Evolutionary conservation across 2,113 vertebrate species (phyloP).

Genomic region (Baryphthengus martii): DNA sequence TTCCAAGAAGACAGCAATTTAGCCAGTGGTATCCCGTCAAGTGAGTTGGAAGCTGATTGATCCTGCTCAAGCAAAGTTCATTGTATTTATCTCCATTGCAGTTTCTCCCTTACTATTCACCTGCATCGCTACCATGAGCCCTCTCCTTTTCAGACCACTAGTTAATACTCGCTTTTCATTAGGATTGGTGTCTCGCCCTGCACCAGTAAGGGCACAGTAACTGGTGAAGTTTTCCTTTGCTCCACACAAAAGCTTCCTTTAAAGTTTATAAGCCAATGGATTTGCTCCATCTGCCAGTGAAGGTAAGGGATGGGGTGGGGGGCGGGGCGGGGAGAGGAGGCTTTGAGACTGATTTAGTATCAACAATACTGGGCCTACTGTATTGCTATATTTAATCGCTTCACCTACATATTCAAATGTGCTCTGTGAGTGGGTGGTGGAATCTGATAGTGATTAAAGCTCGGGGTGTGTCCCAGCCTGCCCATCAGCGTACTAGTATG

Average conservation of each 20-base stretch:
- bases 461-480: constrained; percentile 5
- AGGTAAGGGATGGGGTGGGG: too few relatives aligned
- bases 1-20: not conserved
- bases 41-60: not conserved
- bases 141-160: not conserved
- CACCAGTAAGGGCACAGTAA: not conserved
- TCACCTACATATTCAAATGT: not conserved
- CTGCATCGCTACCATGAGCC: not conserved
- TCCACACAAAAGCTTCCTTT: not conserved
- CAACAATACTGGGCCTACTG: not conserved
- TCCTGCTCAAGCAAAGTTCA: not conserved
- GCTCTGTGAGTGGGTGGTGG: not conserved
- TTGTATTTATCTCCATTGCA: accelerated
- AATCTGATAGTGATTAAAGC: not conserved
- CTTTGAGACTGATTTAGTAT: not conserved
- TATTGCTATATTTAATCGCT: not conserved
- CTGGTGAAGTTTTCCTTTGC: not conserved
- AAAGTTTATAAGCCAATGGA: not conserved
- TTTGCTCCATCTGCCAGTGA: not conserved
- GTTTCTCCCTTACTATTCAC: not conserved
- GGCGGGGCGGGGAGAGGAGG: too few relatives aligned
- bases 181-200: not conserved
- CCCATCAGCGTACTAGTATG: not conserved
- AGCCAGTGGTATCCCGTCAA: accelerated
- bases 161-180: not conserved